Base-by-base conservation (phyloP, 2,113 vertebrate species). In the Asarcornis scutulata region DNA sequence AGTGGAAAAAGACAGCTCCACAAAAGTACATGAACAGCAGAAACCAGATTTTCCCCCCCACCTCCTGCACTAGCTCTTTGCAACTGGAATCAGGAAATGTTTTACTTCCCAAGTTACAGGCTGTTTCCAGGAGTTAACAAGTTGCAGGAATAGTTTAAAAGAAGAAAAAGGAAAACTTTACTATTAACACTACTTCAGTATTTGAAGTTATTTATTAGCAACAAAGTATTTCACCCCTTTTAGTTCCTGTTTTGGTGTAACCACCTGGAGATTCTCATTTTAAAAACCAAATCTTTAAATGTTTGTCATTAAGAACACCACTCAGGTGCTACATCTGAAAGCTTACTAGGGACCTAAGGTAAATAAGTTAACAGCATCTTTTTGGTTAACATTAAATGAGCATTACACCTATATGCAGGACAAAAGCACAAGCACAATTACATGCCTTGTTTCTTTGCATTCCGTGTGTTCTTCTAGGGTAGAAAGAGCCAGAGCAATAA, bases 401-500 rank as follows among this genome's bases (percentile, higher is more conserved):
- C 22, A 36, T 38, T 69, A 62, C 4, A 40, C 29, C 29, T 56
- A 46, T n/a, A 21, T 15, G 32, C 36, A 3, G 0, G 58, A 78
- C 4, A n/a, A 86, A 84, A 84, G 56, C 72, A 60, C 13, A 62
- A 74, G 34, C 66, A 60, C 1, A 1, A 16, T 10, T 52, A 32
- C 5, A 13, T 60, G 80, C 74, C 76, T 79, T 55, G 13, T 55
- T 85, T 50, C 53, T 75, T 59, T 90, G 60, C 77, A 92, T 55
- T 13, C 4, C 27, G 1, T 0, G 5, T 10, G 4, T 62, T 58
- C 36, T 81, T 83, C n/a, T n/a, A 64, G 5, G 7, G 34, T 14
- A 59, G 20, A 68, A 79, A 85, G 21, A 76, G 55, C 46, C 38
- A 13, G 40, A 62, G 16, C 18, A 53, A 22, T 50, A 72, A 40